Evolutionary conservation across 2,797 vertebrate genomes (phyloP), one percentile per base, ranked within the genome.

Genomic region (Schizopygopsis pylzovi): DNA sequence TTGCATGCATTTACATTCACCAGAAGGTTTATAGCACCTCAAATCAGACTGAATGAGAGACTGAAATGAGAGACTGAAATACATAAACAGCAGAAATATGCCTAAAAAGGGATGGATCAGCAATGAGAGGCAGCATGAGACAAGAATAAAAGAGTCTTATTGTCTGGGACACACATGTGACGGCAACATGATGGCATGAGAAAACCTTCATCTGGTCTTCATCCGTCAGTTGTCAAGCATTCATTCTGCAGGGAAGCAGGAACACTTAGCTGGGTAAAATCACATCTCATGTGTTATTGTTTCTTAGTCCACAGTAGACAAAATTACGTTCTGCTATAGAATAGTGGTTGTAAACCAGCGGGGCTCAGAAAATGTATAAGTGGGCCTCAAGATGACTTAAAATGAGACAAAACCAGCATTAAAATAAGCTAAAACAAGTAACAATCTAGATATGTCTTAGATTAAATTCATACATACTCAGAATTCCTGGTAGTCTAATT

Each of bases 171-270:
- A 45, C 63, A 70, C n/a, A 78, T 78, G n/a, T 77, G 22, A 25
- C 1, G n/a, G 47, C 43, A 67, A 68, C 15, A 20, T 78, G 61
- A 54, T 67, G 59, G 73, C 63, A 65, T 1, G 16, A 56, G 63
- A 67, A 83, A 56, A 22, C 45, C 79, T 39, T 78, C n/a, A 70
- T 78, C 83, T 78, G 72, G 65, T 77, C n/a, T 70, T 70, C 3
- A 78, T 70, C 47, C 43, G 41, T 41, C 28, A 65, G 59, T 59
- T 61, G 68, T 61, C 8, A 56, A 76, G 43, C 56, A 16, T 45
- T 63, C 4, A 28, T 79, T 25, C 41, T 39, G 18, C 11, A 63
- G 54, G 54, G 28, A 45, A 76, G 25, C 43, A 65, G 15, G 4
- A 78, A 83, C 28, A 25, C 6, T n/a, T 39, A 56, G 33, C 33